phyloP scores from a whole-genome alignment of 2,113 vertebrate genomes.

The Merops nubicus region DNA sequence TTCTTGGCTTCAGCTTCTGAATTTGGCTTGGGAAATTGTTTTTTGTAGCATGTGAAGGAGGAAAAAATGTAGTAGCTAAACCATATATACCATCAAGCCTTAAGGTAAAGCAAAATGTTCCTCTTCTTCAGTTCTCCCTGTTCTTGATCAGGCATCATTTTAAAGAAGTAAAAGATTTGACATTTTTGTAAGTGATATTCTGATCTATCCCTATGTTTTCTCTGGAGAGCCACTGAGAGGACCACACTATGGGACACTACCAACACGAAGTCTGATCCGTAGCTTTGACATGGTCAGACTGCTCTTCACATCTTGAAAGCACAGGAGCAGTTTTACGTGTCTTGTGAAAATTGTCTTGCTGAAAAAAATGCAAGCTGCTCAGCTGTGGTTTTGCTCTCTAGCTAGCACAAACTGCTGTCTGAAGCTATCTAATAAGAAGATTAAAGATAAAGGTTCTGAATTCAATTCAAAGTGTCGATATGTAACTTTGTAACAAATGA shows the following conservation, averaged over 20 bases:
- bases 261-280: not conserved
- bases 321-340: not conserved
- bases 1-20: not conserved
- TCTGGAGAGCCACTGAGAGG: not conserved
- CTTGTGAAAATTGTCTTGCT: not conserved
- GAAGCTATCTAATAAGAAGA: constrained; percentile 33
- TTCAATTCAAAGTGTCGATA: constrained; percentile 71
- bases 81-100: not conserved
- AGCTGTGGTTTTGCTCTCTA: not conserved
- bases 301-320: not conserved
- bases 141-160: not conserved
- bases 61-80: not conserved
- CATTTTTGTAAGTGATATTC: not conserved
- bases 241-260: not conserved
- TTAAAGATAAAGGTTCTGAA: constrained; percentile 71
- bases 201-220: not conserved
- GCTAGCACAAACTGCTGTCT: not conserved
- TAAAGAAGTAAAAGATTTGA: not conserved
- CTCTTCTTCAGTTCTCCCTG: not conserved
- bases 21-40: not conserved
- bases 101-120: not conserved
- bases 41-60: not conserved
- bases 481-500: constrained; percentile 73
- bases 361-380: not conserved
- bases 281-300: not conserved